Evolutionary conservation across 2,113 vertebrate species (phyloP), one percentile per base, ranked within the genome.

Genomic region (Rhinopomastus cyanomelas): DNA sequence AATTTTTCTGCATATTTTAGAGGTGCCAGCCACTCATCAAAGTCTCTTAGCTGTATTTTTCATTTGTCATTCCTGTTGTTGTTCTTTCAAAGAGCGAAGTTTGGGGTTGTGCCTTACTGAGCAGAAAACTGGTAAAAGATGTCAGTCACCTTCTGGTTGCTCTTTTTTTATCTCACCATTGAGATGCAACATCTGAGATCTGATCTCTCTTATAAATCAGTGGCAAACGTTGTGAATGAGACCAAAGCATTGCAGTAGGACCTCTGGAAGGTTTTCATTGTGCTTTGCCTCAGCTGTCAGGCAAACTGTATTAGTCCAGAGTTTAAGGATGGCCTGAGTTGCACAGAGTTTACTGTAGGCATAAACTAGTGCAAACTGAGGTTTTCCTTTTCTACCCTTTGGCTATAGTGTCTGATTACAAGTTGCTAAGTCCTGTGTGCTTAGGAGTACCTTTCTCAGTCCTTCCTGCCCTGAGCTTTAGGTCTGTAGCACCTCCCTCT

Each of bases 211-310:
- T 76, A 29, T 37, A 69, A 62, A 78, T 23, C 37, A 44, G 36
- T 22, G 53, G 49, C 14, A 72, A 81, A 53, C 11, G 36, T 59
- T 15, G 14, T 52, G 52, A 57, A 12, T 67, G 37, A 77, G n/a
- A 11, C 42, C 25, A 18, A 86, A 48, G 18, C 39, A 2, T 34
- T 65, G 64, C 39, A 14, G 8, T 55, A 9, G 8, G 42, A 17
- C 37, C 85, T 87, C 81, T 89, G 60, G 59, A 82, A 52, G 23
- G 14, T 39, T 75, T 85, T 20, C 21, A 3, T 16, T 89, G 27
- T 21, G 1, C 66, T 78, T 84, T 75, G 36, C 53, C 32, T 76
- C 1, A 0, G n/a, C 34, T 80, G 0, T 53, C 6, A 16, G 72
- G 48, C 18, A 65, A 71, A 36, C 14, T 67, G 80, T 64, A 36